Evolutionary conservation across 2,113 vertebrate genomes (phyloP).

Genomic region (Cyanoramphus novaezelandiae): DNA sequence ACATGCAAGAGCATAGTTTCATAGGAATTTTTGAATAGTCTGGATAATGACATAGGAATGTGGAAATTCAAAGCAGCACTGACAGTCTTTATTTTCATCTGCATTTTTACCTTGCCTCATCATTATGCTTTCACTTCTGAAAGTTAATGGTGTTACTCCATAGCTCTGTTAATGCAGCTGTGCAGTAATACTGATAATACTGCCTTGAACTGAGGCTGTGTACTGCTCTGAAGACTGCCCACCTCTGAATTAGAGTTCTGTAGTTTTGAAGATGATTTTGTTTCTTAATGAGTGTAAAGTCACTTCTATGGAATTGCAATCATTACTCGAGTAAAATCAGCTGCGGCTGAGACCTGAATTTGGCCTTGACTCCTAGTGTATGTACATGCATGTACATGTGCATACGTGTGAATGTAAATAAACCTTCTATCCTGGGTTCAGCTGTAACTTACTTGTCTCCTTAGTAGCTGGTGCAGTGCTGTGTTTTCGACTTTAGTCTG

Average conservation of each 20-base stretch:
- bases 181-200: background rate
- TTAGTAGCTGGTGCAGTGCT: background rate
- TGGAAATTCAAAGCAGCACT: background rate
- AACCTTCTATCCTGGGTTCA: background rate
- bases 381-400: background rate
- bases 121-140: background rate
- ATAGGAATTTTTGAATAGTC: background rate
- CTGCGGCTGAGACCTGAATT: background rate
- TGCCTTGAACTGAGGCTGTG: background rate
- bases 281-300: background rate
- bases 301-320: background rate
- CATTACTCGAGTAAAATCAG: background rate
- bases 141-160: background rate
- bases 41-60: background rate
- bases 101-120: background rate
- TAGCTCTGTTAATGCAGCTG: background rate
- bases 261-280: background rate
- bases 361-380: background rate
- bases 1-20: background rate
- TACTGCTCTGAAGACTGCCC: background rate
- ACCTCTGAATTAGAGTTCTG: background rate
- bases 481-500: background rate
- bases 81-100: background rate
- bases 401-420: background rate
- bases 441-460: background rate